Evolutionary conservation across 2,113 vertebrate species (phyloP).

Genomic region (Neolamprologus longior): DNA sequence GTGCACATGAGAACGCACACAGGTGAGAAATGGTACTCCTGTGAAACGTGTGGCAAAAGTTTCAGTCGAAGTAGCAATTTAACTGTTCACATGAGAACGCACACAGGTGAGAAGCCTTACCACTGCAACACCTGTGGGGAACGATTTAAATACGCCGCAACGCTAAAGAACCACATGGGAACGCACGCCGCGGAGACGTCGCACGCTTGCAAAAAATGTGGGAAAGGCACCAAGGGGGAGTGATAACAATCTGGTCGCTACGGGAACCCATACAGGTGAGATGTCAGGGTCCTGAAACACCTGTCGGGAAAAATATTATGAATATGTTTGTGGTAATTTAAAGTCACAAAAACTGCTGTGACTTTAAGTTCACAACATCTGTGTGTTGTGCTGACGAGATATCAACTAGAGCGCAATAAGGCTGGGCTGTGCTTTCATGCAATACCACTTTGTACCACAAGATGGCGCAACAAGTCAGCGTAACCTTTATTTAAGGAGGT

Average conservation of each 20-base stretch:
- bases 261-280: background rate
- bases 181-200: background rate
- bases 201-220: background rate
- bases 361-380: background rate
- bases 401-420: background rate
- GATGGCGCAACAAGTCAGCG: background rate
- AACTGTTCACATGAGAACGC: background rate
- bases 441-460: background rate
- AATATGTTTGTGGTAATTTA: background rate
- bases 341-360: background rate
- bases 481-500: background rate
- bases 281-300: background rate
- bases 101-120: background rate
- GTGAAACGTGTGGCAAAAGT: background rate
- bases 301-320: background rate
- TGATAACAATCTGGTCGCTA: background rate
- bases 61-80: background rate
- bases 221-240: fast-evolving
- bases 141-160: background rate
- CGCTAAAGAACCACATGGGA: background rate
- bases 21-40: background rate
- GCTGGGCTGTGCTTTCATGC: background rate
- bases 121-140: background rate
- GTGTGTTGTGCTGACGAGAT: background rate
- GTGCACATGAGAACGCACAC: background rate